Evolutionary conservation across 2,888 invertebrate genomes (phyloP), one percentile per base, ranked within the genome.

Genomic region (Orchesella flavescens): DNA sequence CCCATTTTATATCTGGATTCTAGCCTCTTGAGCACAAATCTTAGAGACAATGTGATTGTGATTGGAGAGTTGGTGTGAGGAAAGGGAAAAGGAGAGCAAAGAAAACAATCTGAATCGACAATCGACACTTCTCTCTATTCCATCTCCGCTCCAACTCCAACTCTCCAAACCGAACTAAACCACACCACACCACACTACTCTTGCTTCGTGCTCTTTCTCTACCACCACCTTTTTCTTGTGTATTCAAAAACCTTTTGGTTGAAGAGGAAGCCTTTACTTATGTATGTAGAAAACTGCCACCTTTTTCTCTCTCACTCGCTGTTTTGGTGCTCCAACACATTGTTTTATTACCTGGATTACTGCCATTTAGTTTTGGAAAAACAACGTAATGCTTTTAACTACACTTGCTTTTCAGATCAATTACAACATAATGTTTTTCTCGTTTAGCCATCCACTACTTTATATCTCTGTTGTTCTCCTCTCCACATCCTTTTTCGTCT

Each of bases 361-460:
- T 82, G 71, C 82, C 82, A 82, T 82, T 82, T 82, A 80, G 77
- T 68, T 24, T 46, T 66, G 79, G 46, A 82, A 69, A 75, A 81
- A 82, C 82, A 82, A 71, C 82, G 82, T 82, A 82, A 82, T 82
- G 82, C 82, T 82, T 82, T 82, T 82, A 82, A 76, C 82, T 82
- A 82, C 74, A 81, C 82, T 82, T 82, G 82, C 82, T 82, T 66
- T 55, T 71, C 69, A 63, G 82, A 82, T 82, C 82, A 82, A 82
- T 82, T 82, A 82, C 82, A 82, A 76, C 76, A 63, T 76, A 61
- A 63, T 82, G 46, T 66, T 24, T 69, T 74, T 59, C 72, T 79
- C n/a, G 15, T 34, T 34, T 43, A 61, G 49, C 53, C 19, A 21
- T 23, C 55, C 34, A 44, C n/a, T 57, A 2, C 71, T n/a, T 10